Conservation (phyloP, 2,797 vertebrate species). For the Acanthurus tractus region DNA sequence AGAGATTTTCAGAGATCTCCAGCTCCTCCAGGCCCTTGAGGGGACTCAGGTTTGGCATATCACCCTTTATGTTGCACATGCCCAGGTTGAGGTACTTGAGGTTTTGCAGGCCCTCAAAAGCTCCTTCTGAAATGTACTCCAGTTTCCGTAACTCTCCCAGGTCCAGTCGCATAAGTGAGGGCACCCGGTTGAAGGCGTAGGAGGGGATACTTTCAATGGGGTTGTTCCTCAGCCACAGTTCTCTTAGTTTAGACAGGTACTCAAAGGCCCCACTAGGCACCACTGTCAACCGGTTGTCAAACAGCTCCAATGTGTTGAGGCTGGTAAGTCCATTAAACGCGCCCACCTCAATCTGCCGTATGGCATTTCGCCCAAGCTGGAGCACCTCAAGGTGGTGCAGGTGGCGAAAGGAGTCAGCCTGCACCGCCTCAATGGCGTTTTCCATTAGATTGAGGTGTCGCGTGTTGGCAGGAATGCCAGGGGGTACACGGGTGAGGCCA, state of each 20-base stretch:
- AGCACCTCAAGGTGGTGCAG: conserved; percentile 98
- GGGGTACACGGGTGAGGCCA: conserved; percentile 92
- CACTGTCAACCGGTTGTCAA: conserved; percentile 97
- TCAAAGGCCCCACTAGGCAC: conserved; percentile 98
- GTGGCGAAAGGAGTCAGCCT: conserved; percentile 97
- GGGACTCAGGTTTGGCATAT: conserved; percentile 95
- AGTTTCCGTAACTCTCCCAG: conserved; percentile 96
- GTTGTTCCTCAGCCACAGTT: conserved; percentile 98
- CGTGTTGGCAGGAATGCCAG: conserved; percentile 95
- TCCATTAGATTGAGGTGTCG: conserved; percentile 99
- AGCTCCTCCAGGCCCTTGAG: conserved; percentile 95
- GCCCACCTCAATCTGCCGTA: conserved; percentile 98
- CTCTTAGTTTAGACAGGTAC: conserved; percentile 96
- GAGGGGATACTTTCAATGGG: conserved; percentile 99
- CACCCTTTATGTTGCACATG: conserved; percentile 96
- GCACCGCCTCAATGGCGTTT: conserved; percentile 96
- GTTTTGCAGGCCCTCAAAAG: conserved; percentile 97
- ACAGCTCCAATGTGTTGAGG: conserved; percentile 97
- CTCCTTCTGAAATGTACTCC: conserved; percentile 97
- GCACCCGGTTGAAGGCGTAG: conserved; percentile 98
- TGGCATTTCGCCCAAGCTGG: conserved; percentile 96
- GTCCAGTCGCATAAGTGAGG: conserved; percentile 96
- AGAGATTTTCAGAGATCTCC: conserved; percentile 97
- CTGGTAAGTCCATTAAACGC: conserved; percentile 98
- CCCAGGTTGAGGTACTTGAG: conserved; percentile 99